A percentile compares a stretch with the other conserved stretches of the same genome.
Evolutionary conservation across 2,113 vertebrate species (phyloP).

Genomic region (Regulus satrapa): DNA sequence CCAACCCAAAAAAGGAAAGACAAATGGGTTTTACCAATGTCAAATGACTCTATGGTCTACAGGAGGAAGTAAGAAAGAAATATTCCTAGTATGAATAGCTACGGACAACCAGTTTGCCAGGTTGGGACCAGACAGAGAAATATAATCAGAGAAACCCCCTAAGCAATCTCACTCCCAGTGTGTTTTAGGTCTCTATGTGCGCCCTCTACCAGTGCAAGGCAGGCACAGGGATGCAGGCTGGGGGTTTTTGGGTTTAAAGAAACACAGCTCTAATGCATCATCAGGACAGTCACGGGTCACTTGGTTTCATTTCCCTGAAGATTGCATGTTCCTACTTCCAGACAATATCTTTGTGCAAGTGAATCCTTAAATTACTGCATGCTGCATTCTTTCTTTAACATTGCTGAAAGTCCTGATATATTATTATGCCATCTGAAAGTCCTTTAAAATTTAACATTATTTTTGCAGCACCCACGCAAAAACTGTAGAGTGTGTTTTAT

Average conservation of each 20-base stretch:
- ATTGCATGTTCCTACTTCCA: neutral
- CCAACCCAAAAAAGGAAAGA: neutral
- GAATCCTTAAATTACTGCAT: neutral
- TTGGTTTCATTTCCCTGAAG: neutral
- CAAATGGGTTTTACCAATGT: neutral
- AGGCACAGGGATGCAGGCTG: neutral
- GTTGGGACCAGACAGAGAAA: neutral
- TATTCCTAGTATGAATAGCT: neutral
- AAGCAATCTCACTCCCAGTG: neutral
- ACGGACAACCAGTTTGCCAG: neutral
- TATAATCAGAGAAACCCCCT: neutral
- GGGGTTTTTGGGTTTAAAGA: neutral
- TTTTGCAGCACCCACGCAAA: neutral
- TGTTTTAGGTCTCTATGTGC: neutral
- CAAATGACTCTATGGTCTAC: neutral
- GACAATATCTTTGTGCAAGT: neutral
- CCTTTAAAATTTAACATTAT: neutral
- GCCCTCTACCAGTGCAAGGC: neutral
- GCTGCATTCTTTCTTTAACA: neutral
- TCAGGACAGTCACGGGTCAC: fast-evolving
- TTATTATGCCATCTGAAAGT: neutral
- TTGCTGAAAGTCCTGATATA: neutral
- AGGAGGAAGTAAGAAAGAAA: neutral
- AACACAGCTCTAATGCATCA: neutral
- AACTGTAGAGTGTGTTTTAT: neutral